phyloP scores from a whole-genome alignment of 2,888 invertebrate species.

The Caenorhabditis japonica region DNA sequence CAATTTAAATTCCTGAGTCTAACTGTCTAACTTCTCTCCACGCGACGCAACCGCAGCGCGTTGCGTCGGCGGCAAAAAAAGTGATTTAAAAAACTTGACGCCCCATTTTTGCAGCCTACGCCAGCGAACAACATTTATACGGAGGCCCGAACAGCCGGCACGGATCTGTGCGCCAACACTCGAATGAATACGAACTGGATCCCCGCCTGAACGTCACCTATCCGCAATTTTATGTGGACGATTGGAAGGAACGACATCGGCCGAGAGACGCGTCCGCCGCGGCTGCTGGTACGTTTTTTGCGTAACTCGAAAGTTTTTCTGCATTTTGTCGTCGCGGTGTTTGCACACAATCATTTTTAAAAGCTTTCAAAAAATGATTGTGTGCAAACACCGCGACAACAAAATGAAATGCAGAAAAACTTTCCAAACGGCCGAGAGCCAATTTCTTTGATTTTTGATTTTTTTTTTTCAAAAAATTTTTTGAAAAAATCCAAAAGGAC shows the following conservation, averaged over 20 bases:
- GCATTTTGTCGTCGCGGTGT: too few relatives aligned
- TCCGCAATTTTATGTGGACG: slow-evolving; percentile 45
- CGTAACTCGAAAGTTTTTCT: not conserved
- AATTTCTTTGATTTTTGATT: too few relatives aligned
- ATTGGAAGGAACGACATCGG: slow-evolving; percentile 47
- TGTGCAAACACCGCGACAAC: too few relatives aligned
- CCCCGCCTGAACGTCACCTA: slow-evolving; percentile 48
- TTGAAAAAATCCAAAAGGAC: too few relatives aligned
- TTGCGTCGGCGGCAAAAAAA: too few relatives aligned
- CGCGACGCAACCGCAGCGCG: too few relatives aligned
- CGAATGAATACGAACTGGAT: slow-evolving; percentile 53
- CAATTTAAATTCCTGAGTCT: not conserved
- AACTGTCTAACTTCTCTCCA: too few relatives aligned
- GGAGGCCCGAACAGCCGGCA: not conserved
- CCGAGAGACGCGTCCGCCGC: not conserved
- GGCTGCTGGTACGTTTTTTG: not conserved
- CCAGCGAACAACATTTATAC: slow-evolving; percentile 10
- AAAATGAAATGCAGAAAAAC: too few relatives aligned
- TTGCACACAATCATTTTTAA: too few relatives aligned
- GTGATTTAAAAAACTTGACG: too few relatives aligned
- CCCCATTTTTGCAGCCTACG: slow-evolving; percentile 33
- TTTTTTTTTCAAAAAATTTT: not conserved
- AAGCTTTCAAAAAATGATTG: too few relatives aligned
- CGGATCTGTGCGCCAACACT: slow-evolving; percentile 36
- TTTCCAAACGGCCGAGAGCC: too few relatives aligned